Percentiles rank a stretch among this genome's conserved stretches.
phyloP scores from a whole-genome alignment of 2,113 vertebrate species.

The Raja brachyura region DNA sequence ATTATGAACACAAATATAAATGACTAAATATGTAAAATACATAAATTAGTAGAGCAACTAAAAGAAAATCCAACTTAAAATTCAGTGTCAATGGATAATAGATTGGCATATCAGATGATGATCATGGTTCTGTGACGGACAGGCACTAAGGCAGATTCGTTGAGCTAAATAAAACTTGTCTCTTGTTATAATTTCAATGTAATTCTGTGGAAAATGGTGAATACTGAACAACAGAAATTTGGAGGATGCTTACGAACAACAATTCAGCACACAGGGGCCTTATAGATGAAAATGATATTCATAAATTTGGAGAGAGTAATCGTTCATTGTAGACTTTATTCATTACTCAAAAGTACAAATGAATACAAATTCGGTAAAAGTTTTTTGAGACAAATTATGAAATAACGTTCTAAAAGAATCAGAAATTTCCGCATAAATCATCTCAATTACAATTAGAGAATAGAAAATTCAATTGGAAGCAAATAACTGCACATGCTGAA shows the following conservation, averaged over 20 bases:
- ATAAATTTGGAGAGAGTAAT: not conserved
- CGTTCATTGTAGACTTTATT: slow-evolving; percentile 19
- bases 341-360: not conserved
- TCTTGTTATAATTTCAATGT: not conserved
- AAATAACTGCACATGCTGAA: too few relatives aligned
- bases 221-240: not conserved
- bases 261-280: too few relatives aligned
- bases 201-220: not conserved
- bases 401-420: slow-evolving; percentile 13
- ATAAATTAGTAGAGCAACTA: not conserved
- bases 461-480: not conserved
- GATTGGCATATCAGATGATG: not conserved
- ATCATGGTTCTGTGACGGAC: not conserved
- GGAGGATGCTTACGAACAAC: not conserved
- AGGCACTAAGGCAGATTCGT: not conserved
- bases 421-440: not conserved
- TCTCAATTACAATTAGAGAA: not conserved
- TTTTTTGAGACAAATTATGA: not conserved
- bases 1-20: too few relatives aligned
- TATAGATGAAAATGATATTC: not conserved
- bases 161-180: not conserved
- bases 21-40: not conserved
- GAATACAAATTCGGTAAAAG: not conserved
- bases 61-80: not conserved
- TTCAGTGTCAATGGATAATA: not conserved